A percentile compares a stretch with the other conserved stretches of the same genome.
phyloP scores from a whole-genome alignment of 2,797 vertebrate species.

The Poeciliopsis paucimaculata region DNA sequence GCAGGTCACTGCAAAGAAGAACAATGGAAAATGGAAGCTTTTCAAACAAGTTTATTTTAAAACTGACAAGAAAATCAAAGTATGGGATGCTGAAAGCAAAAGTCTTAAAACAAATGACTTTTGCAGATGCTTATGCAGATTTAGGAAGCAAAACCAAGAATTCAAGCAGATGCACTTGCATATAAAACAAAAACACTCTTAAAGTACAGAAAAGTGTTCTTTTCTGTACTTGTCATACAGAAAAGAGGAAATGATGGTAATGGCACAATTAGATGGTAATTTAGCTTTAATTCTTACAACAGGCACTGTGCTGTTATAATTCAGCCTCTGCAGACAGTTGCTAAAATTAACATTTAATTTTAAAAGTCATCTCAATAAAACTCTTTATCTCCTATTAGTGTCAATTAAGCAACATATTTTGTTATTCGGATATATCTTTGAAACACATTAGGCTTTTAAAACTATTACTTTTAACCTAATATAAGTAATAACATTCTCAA shows the following conservation, averaged over 20 bases:
- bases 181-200: not conserved
- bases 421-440: not conserved
- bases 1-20: slow-evolving; percentile 85
- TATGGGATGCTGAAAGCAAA: not conserved
- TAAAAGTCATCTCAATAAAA: not conserved
- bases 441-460: not conserved
- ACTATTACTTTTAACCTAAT: not conserved
- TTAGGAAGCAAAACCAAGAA: not conserved
- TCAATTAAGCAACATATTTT: not conserved
- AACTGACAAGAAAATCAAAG: not conserved
- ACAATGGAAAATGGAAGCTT: not conserved
- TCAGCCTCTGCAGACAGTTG: not conserved
- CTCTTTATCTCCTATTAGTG: not conserved
- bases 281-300: not conserved
- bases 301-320: not conserved
- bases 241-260: not conserved
- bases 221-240: no score
- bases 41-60: not conserved
- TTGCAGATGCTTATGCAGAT: not conserved
- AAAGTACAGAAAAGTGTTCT: no score
- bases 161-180: not conserved
- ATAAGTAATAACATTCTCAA: not conserved
- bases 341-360: not conserved
- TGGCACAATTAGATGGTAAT: not conserved
- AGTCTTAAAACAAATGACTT: not conserved